Base-by-base conservation (phyloP, 2,888 invertebrate species). In the Dermolepida albohirtum region DNA sequence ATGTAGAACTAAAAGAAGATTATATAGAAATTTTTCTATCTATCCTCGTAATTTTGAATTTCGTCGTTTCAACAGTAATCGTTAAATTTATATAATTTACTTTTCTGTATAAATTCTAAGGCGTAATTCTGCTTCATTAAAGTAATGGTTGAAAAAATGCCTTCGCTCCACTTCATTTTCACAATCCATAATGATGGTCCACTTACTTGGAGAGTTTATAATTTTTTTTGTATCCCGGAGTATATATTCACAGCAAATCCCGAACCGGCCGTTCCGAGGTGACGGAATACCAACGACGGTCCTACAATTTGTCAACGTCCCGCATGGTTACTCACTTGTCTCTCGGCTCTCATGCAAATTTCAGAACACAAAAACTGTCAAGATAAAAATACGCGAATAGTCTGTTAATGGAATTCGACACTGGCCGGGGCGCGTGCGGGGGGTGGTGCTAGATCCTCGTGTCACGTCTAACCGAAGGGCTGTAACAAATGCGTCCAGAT, bases 401-500 rank as follows among this genome's bases (percentile, higher is more conserved):
- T n/a, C 51, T 0, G 62, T 62, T 62, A 62, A 44, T 62, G 29
- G 62, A 62, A 62, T 62, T 44, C 47, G 62, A 62, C 43, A 34
- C 47, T 62, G 27, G n/a, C 51, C 22, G 29, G 6, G 34, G 6
- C 6, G 34, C 6, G 34, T 34, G 34, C 34, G 34, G 10, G 34
- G 34, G 34, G 34, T 5, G 34, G 34, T 10, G 34, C 10, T 34
- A 34, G 34, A 34, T 34, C 34, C 2, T 34, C 34, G 22, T 49
- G 59, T 62, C 59, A 62, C 44, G 59, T 62, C 59, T 62, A 34
- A 49, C 59, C 47, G 59, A 43, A 47, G 44, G 59, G 47, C 59
- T 62, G 47, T 16, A 17, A 34, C 34, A 47, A 62, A 62, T 34
- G 59, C 34, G 59, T 49, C 59, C 59, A 49, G 59, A 62, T 62